Conservation (phyloP, 2,797 vertebrate genomes). For the Rallus crepitans region DNA sequence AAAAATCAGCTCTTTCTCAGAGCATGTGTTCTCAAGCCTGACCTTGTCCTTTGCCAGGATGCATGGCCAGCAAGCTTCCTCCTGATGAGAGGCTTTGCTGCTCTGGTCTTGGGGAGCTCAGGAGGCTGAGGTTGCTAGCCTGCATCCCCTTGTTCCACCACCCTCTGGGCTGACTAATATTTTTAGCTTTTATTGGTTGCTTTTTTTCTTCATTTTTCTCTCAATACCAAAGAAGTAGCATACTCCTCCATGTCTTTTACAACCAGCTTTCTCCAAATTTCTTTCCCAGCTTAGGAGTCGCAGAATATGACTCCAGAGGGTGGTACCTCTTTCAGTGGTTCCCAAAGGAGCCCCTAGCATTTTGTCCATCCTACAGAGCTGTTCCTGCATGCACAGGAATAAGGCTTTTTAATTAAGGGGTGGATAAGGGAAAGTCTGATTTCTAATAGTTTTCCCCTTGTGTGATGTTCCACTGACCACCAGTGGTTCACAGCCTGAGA, state of each 20-base stretch:
- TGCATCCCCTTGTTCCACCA: background rate
- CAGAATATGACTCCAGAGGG: background rate
- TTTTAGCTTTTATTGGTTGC: background rate
- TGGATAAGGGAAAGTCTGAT: background rate
- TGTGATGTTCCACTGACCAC: background rate
- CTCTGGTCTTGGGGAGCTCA: background rate
- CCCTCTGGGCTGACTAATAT: background rate
- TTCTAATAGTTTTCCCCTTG: background rate
- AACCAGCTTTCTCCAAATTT: background rate
- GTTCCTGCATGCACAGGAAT: background rate
- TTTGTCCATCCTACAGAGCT: accelerated
- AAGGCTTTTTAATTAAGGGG: background rate
- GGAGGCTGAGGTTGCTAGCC: background rate
- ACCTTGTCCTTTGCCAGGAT: background rate
- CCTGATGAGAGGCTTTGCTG: background rate
- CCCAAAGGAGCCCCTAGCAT: background rate
- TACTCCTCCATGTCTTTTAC: background rate
- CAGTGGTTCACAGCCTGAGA: background rate
- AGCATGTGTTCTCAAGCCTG: background rate
- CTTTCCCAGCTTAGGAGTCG: background rate
- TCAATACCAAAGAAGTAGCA: background rate
- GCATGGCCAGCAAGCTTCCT: background rate
- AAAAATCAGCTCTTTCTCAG: background rate
- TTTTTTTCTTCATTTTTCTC: background rate
- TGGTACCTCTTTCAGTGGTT: background rate